Evolutionary conservation across 2,888 invertebrate genomes (phyloP), one percentile per base, ranked within the genome.

Genomic region (Scaptomyza cyrtandrae): DNA sequence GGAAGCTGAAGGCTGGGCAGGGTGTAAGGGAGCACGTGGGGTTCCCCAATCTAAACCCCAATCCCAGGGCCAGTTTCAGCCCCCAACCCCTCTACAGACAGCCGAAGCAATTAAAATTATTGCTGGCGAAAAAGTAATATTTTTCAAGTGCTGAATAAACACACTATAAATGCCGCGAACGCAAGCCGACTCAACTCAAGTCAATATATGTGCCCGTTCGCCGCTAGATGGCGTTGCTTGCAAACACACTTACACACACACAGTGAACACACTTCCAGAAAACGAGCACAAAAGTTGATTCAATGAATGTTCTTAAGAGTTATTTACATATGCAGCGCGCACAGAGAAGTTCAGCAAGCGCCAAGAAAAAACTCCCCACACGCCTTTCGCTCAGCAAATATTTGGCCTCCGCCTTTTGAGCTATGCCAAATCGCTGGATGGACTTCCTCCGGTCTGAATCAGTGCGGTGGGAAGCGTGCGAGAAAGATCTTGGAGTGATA

Each of bases 51-150:
- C 55, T 54, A 54, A 44, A 64, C 57, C 57, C 33, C 53, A 48
- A 73, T 70, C 55, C 70, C 71, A 48, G 50, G 41, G 45, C 56
- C 68, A 68, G 59, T 60, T 65, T 39, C 66, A 41, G 53, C 24
- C 35, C 27, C 48, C 59, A 35, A 31, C 52, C 45, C 61, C 48
- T 24, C 39, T 49, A 49, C 67, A 66, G 72, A 75, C 49, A 78
- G 78, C 73, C 76, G 89, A 90, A 90, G 89, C 89, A 90, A 90
- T 90, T 90, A 89, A 90, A 89, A 89, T 90, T 89, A 90, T 85
- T 82, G 84, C 81, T 71, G 79, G 77, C 71, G 67, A 83, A 86
- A 87, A 90, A 88, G 83, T 86, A 89, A 89, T 90, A 89, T 89
- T 90, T 89, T 87, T 84, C 84, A 89, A 90, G 90, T 90, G 90